Evolutionary conservation across 92 coral and sea anemone species (phyloP).

Genomic region (Palythoa heliodiscus): DNA sequence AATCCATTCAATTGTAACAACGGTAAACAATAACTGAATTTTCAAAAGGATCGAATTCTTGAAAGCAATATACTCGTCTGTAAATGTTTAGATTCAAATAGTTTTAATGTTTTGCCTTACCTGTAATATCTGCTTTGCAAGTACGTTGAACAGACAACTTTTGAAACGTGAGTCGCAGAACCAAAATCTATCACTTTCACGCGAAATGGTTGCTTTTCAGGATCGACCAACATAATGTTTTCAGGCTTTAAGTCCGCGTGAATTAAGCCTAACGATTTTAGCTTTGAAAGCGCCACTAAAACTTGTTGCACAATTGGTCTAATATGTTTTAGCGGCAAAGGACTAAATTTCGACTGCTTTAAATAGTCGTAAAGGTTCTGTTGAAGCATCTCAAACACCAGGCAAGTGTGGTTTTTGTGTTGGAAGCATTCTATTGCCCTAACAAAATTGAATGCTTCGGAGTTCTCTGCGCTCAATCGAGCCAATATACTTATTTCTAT

Average conservation of each 20-base stretch:
- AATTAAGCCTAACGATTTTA: conserved; percentile 85
- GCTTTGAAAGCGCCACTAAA: conserved; percentile 89
- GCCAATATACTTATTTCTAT: conserved; percentile 96
- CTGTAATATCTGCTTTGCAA: conserved; percentile 98
- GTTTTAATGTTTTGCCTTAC: conserved; percentile 46
- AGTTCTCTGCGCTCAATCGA: conserved; percentile 93
- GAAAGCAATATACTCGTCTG: conserved; percentile 14
- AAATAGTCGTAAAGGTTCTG: conserved; percentile 95
- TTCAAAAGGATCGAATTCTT: not conserved
- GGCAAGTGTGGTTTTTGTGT: conserved; percentile 94
- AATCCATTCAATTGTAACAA: not conserved
- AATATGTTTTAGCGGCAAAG: conserved; percentile 86
- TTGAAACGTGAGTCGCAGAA: conserved; percentile 95
- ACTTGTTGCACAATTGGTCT: conserved; percentile 98
- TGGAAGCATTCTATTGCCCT: conserved; percentile 98
- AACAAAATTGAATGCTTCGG: conserved; percentile 96
- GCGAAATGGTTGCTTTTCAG: conserved; percentile 93
- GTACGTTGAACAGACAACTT: conserved; percentile 96
- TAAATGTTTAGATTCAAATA: not conserved
- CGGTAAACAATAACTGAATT: not conserved
- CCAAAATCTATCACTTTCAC: conserved; percentile 99
- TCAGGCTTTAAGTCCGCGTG: conserved; percentile 99
- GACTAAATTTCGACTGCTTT: conserved; percentile 95
- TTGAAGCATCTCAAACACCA: conserved; percentile 97
- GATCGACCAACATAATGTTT: conserved; percentile 96